Evolutionary conservation across 92 coral and sea anemone genomes (phyloP).

Genomic region (Bergia puertoricense): DNA sequence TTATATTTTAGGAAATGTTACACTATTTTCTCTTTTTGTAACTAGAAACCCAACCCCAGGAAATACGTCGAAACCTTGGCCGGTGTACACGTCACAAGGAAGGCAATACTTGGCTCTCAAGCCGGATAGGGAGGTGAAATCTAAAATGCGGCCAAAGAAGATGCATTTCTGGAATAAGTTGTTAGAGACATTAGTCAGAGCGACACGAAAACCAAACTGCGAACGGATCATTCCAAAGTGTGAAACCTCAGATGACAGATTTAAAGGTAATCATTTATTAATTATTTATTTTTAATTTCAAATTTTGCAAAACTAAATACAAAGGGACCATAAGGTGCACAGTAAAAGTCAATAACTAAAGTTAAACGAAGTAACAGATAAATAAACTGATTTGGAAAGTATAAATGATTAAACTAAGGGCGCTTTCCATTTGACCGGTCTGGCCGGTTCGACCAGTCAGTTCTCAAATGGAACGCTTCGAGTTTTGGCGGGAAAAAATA

Average conservation of each 20-base stretch:
- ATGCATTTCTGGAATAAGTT: conserved; percentile 18
- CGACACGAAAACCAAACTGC: neutral
- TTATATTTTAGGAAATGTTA: neutral
- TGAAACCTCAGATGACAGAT: neutral
- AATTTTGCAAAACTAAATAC: no score
- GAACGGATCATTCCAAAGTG: neutral
- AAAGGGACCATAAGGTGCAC: no score
- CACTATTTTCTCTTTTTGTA: neutral
- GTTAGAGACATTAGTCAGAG: neutral
- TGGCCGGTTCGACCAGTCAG: no score
- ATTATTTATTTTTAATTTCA: no score
- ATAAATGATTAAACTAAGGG: no score
- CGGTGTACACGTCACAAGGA: conserved; percentile 15
- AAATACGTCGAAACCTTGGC: neutral
- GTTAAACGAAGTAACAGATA: no score
- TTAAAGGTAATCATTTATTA: neutral
- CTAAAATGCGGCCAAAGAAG: conserved; percentile 19
- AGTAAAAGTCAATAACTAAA: no score
- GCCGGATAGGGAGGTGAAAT: conserved; percentile 17
- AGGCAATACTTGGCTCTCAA: conserved; percentile 18
- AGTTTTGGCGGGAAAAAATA: no score
- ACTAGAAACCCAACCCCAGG: conserved; percentile 38
- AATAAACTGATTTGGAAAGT: no score
- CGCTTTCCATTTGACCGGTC: no score
- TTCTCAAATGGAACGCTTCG: no score